phyloP scores from a whole-genome alignment of 2,113 vertebrate species.

The Dasyurus viverrinus region DNA sequence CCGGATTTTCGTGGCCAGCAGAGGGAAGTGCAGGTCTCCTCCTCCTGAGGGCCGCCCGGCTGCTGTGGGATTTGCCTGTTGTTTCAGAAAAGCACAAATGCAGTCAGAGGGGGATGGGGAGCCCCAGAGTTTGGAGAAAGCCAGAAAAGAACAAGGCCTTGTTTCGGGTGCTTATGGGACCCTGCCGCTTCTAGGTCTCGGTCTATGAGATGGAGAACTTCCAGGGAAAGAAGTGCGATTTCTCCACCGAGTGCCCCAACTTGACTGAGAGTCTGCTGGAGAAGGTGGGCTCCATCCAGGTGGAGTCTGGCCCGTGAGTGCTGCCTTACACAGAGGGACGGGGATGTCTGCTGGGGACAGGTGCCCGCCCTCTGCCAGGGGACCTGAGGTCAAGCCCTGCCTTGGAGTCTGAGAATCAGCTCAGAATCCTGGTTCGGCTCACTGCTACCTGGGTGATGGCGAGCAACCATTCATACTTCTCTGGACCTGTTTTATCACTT shows the following conservation, averaged over 20 bases:
- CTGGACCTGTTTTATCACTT: conserved; percentile 25
- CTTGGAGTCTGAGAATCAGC: accelerated
- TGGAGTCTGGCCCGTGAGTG: conserved; percentile 92
- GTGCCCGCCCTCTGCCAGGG: background rate
- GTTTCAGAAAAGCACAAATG: background rate
- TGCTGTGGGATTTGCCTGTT: accelerated
- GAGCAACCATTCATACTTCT: no score
- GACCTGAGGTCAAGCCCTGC: background rate
- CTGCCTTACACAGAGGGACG: accelerated
- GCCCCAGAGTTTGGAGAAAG: background rate
- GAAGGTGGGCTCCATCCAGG: conserved; percentile 91
- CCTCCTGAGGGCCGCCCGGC: background rate
- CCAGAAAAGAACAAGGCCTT: accelerated
- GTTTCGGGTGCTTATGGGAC: background rate
- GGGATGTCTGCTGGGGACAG: background rate
- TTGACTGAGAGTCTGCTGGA: conserved; percentile 87
- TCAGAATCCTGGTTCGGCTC: background rate
- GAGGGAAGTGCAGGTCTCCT: background rate
- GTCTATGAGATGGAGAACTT: conserved; percentile 91
- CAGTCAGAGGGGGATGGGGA: accelerated
- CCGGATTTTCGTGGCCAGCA: background rate
- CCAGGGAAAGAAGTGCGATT: conserved; percentile 88
- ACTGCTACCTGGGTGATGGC: background rate
- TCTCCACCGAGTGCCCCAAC: conserved; percentile 89
- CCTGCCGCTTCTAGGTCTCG: conserved; percentile 69